Base-by-base conservation (phyloP, 2,888 invertebrate species). In the Abrostola tripartita region DNA sequence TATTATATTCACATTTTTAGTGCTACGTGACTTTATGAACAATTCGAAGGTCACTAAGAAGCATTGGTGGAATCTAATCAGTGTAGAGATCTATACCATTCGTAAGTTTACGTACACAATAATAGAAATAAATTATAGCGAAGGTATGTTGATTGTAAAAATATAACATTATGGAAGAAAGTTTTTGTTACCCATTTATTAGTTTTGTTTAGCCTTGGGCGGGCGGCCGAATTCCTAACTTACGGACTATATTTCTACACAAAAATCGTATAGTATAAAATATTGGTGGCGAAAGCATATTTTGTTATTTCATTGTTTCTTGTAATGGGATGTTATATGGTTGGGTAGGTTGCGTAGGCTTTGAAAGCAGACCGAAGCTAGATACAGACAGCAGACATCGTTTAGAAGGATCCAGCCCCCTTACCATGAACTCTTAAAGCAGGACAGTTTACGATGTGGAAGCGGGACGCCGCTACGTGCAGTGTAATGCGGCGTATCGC, bases 31-130 rank as follows among this genome's bases (percentile, higher is more conserved):
- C 78, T 77, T 71, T 12, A 68, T 55, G 52, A 62, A 69, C 51
- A 6, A 56, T 68, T 47, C 55, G 64, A 80, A 80, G 75, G 81
- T 80, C 73, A 73, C 37, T 65, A 52, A 40, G 42, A 64, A 67
- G 62, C 62, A 80, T 69, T 79, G 65, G 67, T 62, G 61, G 72
- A 71, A 78, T 80, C 73, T 78, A 78, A 79, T 79, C 81, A 61
- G 65, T 65, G 53, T 62, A 56, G n/a, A 71, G 47, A 79, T 71
- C 77, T 79, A 42, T 71, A 65, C 51, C 51, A 56, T 67, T 53
- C 58, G 57, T 70, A 64, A 53, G 44, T 64, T 54, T 65, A 61
- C 51, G 56, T 61, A 61, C 56, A 74, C 67, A 68, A 58, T 49
- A 61, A 62, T 61, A 40, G 11, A 60, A 67, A 61, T 66, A 79